phyloP scores from a whole-genome alignment of 2,888 invertebrate genomes.

The Sipha maydis region DNA sequence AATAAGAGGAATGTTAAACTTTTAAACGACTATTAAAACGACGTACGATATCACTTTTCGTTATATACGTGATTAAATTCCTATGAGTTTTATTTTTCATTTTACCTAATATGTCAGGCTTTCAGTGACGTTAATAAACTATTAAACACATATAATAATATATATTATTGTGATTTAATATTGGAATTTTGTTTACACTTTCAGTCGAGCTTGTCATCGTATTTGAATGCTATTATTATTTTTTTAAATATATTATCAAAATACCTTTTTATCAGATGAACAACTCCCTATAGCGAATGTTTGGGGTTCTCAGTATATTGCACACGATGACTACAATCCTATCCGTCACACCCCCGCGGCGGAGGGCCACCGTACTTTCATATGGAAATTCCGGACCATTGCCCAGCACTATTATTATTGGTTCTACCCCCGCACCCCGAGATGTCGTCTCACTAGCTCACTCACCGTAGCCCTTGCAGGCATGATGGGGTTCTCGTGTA shows the following conservation, averaged over 20 bases:
- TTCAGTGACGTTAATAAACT: not conserved
- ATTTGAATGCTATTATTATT: not conserved
- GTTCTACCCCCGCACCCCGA: not conserved
- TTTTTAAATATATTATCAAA: constrained; percentile 18
- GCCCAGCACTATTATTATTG: constrained; percentile 58
- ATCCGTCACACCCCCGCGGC: constrained; percentile 54
- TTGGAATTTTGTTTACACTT: not conserved
- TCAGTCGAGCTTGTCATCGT: not conserved
- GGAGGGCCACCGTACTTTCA: not conserved
- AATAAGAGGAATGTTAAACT: no score
- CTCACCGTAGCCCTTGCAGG: constrained; percentile 19
- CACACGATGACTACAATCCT: constrained; percentile 45
- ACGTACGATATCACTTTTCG: not conserved
- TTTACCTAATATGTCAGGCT: not conserved
- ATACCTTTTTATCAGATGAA: constrained; percentile 50
- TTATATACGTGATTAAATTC: not conserved
- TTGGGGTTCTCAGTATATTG: not conserved
- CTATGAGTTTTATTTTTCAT: not conserved
- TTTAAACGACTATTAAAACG: no score
- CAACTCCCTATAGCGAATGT: not conserved
- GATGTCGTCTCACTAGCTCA: not conserved
- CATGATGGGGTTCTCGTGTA: constrained; percentile 45
- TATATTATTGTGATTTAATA: not conserved
- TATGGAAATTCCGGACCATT: constrained; percentile 60
- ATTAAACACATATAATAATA: not conserved